phyloP scores from a whole-genome alignment of 2,797 vertebrate genomes.

The Somateria mollissima region DNA sequence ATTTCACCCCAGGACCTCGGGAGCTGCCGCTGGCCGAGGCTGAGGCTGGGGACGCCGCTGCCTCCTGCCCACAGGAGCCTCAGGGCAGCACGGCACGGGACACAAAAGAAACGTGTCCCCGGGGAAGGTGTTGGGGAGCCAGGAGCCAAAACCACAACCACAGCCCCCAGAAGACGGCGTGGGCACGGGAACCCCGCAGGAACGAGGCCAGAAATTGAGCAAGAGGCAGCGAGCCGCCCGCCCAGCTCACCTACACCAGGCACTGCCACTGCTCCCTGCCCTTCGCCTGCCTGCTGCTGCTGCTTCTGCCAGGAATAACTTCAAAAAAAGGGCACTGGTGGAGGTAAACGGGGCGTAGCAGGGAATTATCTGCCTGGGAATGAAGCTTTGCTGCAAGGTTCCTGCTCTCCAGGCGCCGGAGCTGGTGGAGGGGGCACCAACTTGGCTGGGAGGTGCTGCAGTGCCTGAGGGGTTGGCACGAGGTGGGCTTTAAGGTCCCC shows the following conservation, averaged over 20 bases:
- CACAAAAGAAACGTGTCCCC: background rate
- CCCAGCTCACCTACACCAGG: background rate
- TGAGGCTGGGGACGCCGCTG: background rate
- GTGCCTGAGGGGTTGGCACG: no score
- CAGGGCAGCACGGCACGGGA: accelerated
- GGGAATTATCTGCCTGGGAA: accelerated
- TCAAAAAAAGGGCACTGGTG: accelerated
- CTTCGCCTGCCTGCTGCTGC: background rate
- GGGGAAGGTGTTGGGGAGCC: accelerated
- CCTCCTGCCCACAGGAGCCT: background rate
- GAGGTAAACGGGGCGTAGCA: accelerated
- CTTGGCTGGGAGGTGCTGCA: no score
- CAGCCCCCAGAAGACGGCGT: background rate
- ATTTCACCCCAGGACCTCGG: background rate
- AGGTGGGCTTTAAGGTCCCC: no score
- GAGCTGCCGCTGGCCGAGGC: background rate
- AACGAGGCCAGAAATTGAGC: background rate
- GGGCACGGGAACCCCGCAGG: no score
- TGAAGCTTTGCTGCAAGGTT: no score
- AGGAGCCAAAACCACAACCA: accelerated
- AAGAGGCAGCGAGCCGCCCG: background rate
- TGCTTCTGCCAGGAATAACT: accelerated
- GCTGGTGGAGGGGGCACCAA: no score
- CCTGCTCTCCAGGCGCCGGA: background rate
- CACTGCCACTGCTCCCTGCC: background rate